Evolutionary conservation across 2,797 vertebrate species (phyloP).

Genomic region (Natrix natrix): DNA sequence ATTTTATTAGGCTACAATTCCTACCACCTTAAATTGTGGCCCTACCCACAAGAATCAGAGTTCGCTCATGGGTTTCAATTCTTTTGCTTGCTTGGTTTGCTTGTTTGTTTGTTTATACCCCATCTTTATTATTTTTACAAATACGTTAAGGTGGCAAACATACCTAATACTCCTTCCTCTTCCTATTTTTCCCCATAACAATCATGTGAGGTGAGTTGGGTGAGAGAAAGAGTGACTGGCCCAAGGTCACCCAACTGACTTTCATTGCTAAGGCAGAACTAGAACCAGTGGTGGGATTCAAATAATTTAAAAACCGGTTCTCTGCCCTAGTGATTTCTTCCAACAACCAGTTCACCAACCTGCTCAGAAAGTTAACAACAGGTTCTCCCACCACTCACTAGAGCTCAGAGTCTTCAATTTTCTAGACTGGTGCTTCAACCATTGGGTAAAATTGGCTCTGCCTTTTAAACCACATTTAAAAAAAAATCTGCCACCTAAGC

Average conservation of each 20-base stretch:
- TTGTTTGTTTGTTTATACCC: not conserved
- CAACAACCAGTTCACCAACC: too few species aligned
- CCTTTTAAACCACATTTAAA: not conserved
- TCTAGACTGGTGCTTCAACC: not conserved
- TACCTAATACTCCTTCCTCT: not conserved
- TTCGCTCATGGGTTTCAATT: not conserved
- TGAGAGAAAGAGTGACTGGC: not conserved
- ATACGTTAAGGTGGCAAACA: not conserved
- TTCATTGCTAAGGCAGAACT: not conserved
- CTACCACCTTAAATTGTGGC: not conserved
- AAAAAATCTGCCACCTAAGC: not conserved
- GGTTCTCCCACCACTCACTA: not conserved
- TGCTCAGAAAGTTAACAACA: too few species aligned
- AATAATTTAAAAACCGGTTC: too few species aligned
- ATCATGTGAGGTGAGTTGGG: not conserved
- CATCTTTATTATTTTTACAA: not conserved
- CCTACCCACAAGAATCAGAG: not conserved
- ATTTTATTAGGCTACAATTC: not conserved
- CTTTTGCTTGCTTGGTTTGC: not conserved
- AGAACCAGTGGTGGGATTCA: not conserved
- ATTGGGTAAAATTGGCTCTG: not conserved
- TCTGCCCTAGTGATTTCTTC: too few species aligned
- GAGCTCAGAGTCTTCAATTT: not conserved
- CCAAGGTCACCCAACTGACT: not conserved
- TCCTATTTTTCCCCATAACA: not conserved